Evolutionary conservation across 2,888 invertebrate genomes (phyloP), one percentile per base, ranked within the genome.

Genomic region (Candidula unifasciata): DNA sequence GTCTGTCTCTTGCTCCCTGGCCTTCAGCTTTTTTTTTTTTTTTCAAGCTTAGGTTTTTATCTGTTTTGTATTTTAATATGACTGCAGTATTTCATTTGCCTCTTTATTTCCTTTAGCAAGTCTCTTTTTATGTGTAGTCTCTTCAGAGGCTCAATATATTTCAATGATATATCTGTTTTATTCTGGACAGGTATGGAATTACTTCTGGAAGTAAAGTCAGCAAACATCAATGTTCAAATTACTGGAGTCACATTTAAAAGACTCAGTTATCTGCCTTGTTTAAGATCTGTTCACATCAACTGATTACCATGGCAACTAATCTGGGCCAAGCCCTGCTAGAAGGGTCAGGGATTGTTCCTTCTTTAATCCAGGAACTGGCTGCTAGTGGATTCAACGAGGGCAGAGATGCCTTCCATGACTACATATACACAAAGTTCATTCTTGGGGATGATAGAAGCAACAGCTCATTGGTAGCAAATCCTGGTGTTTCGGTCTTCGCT

Each of bases 351-450:
- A 64, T 85, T 27, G 44, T 74, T n/a, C 69, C 81, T n/a, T 71
- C 85, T 16, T 57, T 85, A 24, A 78, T 81, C n/a, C 81, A 85
- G 33, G 85, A 85, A 33, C 60, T 85, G 54, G 85, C 85, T 0
- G 35, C 80, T n/a, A 64, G 81, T 3, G 81, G 77, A 52, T 85
- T 77, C 33, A 35, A 71, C 35, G 85, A 85, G 16, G 44, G 54
- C 44, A 24, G 81, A 30, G 85, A 85, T 21, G 69, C 85, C 21
- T 85, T 85, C 64, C 85, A 85, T 57, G 81, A 85, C 54, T 77
- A 81, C 69, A 81, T 84, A 54, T 84, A 80, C 77, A 76, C 84
- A 35, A 84, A 81, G 35, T 60, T 84, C 21, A 76, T 84, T 35
- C 69, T 80, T 24, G 81, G 80, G 8, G 84, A 81, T 18, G 80